A percentile compares a stretch with the other conserved stretches of the same genome.
Evolutionary conservation across 1,140 invertebrate genomes (phyloP).

Genomic region (Brachionus sp.): DNA sequence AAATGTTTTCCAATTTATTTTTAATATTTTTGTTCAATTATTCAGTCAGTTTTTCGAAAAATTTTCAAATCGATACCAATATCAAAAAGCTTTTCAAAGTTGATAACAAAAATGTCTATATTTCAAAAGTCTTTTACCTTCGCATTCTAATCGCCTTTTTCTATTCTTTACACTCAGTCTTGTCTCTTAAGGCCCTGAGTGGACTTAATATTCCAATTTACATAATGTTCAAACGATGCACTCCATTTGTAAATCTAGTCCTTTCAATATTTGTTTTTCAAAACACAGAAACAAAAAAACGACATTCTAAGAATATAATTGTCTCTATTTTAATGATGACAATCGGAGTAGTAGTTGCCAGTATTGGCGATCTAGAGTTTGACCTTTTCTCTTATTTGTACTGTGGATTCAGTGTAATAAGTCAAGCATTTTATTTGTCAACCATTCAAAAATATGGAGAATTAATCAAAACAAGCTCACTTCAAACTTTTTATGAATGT

Average conservation of each 20-base stretch:
- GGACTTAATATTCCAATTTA: constrained; percentile 65
- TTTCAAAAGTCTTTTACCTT: neutral
- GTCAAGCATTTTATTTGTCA: constrained; percentile 61
- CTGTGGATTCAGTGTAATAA: constrained; percentile 60
- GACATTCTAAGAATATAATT: constrained; percentile 55
- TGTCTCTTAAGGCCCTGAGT: constrained; percentile 60
- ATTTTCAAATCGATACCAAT: neutral
- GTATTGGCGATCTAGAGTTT: constrained; percentile 62
- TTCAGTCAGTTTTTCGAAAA: neutral
- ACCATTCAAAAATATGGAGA: constrained; percentile 60
- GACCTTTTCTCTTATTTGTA: constrained; percentile 59
- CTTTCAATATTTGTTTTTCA: constrained; percentile 58
- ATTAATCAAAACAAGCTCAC: constrained; percentile 52
- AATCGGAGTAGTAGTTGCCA: constrained; percentile 61
- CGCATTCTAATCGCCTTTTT: constrained; percentile 52
- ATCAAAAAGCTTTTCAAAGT: neutral
- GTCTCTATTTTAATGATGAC: constrained; percentile 57
- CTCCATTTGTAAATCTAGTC: constrained; percentile 60
- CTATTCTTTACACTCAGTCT: constrained; percentile 60
- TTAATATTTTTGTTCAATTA: neutral
- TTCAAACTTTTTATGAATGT: constrained; percentile 59
- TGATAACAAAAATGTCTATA: neutral
- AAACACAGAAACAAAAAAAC: constrained; percentile 49
- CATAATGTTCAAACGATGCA: constrained; percentile 62
- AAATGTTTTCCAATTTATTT: constrained; percentile 34